Evolutionary conservation across 2,888 invertebrate species (phyloP).

Genomic region (Hydriomena furcata): DNA sequence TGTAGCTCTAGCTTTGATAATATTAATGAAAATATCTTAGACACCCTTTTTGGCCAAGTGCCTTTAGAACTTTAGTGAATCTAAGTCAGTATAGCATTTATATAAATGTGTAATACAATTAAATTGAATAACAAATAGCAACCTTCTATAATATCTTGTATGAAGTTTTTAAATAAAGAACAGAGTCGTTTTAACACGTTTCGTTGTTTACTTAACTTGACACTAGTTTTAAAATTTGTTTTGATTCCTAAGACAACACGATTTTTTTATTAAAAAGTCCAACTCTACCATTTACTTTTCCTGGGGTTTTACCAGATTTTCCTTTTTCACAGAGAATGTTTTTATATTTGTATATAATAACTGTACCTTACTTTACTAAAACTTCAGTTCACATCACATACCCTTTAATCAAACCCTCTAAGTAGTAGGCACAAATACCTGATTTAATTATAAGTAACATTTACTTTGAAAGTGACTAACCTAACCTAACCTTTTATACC

Average conservation of each 20-base stretch:
- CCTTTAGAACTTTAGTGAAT: neutral
- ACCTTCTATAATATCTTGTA: neutral
- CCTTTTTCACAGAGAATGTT: neutral
- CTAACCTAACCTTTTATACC: too few species aligned
- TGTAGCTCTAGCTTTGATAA: neutral
- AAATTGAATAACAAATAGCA: too few species aligned
- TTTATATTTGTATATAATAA: neutral
- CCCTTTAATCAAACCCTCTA: too few species aligned
- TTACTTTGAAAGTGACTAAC: too few species aligned
- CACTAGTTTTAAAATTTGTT: conserved; percentile 1
- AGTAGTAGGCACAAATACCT: too few species aligned
- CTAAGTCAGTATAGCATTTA: neutral
- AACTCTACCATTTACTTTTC: neutral
- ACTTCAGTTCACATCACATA: too few species aligned
- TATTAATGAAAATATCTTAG: conserved; percentile 5
- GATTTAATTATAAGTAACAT: too few species aligned
- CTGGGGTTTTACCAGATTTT: neutral
- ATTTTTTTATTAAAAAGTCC: neutral
- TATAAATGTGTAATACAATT: too few species aligned
- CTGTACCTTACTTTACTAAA: too few species aligned
- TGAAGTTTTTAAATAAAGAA: conserved; percentile 3
- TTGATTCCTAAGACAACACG: conserved; percentile 1
- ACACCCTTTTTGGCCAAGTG: neutral
- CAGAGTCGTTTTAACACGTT: neutral
- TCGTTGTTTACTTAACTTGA: neutral